Conservation (phyloP, 2,888 invertebrate species). For the Drosophila subsilvestris region DNA sequence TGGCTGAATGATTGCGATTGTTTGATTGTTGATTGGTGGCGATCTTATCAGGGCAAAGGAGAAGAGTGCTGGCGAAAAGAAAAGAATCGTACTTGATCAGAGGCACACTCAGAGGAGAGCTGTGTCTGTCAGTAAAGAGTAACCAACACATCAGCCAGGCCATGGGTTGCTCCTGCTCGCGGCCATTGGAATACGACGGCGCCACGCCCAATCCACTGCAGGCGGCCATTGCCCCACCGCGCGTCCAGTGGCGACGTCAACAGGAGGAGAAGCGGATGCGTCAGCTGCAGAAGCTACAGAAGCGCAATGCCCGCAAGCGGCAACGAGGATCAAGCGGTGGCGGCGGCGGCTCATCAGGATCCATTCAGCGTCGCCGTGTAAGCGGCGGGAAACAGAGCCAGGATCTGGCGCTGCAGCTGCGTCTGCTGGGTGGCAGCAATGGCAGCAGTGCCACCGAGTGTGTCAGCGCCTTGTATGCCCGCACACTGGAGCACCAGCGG, state of each 20-base stretch:
- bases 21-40: conserved; percentile 17
- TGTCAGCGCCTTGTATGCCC: conserved; percentile 63
- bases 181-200: conserved; percentile 43
- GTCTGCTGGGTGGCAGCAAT: conserved; percentile 66
- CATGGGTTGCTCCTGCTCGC: conserved; percentile 83
- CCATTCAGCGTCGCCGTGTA: conserved; percentile 14
- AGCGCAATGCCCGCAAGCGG: conserved; percentile 73
- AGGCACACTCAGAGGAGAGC: not conserved
- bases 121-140: not conserved
- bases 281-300: conserved; percentile 75
- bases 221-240: conserved; percentile 53
- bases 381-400: conserved; percentile 19
- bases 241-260: conserved; percentile 53
- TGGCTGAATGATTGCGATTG: conserved; percentile 21
- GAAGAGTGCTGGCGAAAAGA: not conserved
- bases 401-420: conserved; percentile 53
- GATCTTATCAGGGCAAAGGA: not conserved
- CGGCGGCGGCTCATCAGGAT: conserved; percentile 11
- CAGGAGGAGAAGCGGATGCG: conserved; percentile 77
- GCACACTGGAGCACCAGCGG: conserved; percentile 71
- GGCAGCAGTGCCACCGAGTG: conserved; percentile 60
- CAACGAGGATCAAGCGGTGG: conserved; percentile 12
- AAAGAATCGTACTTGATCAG: not conserved
- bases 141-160: not conserved
- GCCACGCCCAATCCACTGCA: conserved; percentile 76